Percentiles rank a stretch among this genome's conserved stretches.
These are phyloP conservation scores for Conus betulinus DNA, from an alignment of 1,140 invertebrate species.

Conservation along the genomic window DNA sequence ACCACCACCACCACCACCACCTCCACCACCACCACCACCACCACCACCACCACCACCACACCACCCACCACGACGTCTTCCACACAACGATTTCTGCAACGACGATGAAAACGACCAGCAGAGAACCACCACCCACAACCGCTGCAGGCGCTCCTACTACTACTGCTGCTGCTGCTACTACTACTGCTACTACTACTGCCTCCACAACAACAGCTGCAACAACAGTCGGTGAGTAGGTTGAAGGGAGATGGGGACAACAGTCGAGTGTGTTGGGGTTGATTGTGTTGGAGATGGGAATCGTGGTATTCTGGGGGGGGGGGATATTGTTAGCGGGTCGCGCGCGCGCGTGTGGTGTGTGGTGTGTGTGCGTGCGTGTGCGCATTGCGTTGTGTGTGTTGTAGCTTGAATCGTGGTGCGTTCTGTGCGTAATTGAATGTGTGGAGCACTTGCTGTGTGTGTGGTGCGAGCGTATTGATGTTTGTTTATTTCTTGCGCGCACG, in stretches of 20 bases:
- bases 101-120: background rate
- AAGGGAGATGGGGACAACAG: background rate
- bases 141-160: background rate
- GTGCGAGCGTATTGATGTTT: too few species aligned
- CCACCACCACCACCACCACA: background rate
- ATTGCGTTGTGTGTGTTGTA: too few species aligned
- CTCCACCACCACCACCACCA: slow-evolving; percentile 12
- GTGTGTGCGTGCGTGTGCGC: too few species aligned
- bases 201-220: background rate
- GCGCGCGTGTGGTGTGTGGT: too few species aligned
- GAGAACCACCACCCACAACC: background rate
- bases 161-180: background rate
- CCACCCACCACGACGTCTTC: background rate
- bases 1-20: slow-evolving; percentile 10
- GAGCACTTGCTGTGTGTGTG: too few species aligned
- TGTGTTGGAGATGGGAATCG: background rate
- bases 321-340: too few species aligned
- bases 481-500: too few species aligned
- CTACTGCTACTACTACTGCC: background rate
- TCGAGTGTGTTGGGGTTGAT: background rate
- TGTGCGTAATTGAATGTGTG: too few species aligned
- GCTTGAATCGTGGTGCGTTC: too few species aligned
- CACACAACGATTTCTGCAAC: background rate
- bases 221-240: background rate
- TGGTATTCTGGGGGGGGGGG: background rate